Conservation (phyloP, 2,113 vertebrate genomes). For the Pygoscelis antarcticus region DNA sequence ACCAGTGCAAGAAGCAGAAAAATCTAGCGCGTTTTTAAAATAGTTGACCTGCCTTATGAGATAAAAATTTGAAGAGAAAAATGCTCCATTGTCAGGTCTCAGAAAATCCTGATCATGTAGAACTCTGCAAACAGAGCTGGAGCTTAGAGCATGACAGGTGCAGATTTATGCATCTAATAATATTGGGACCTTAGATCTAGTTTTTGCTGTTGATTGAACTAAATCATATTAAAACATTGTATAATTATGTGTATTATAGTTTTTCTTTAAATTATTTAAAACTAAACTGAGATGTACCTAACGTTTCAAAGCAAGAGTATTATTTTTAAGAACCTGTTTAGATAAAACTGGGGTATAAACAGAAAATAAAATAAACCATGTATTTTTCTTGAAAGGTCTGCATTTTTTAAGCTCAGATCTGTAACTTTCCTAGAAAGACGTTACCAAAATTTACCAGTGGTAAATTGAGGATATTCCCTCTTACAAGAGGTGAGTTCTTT, state of each 20-base stretch:
- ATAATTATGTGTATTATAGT: not conserved
- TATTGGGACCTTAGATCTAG: not conserved
- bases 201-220: not conserved
- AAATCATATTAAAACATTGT: not conserved
- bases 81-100: not conserved
- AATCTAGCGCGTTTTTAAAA: not conserved
- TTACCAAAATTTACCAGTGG: not conserved
- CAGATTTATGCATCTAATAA: not conserved
- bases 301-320: not conserved
- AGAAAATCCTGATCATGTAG: not conserved
- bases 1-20: not conserved
- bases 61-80: not conserved
- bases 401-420: not conserved
- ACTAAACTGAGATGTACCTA: not conserved
- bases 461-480: not conserved
- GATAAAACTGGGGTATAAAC: not conserved
- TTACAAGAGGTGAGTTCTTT: not conserved
- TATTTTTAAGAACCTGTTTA: not conserved
- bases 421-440: not conserved
- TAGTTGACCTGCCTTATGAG: not conserved
- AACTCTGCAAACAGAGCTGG: not conserved
- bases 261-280: not conserved
- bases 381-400: not conserved
- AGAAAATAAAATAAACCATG: not conserved
- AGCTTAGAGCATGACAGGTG: not conserved